Evolutionary conservation across 2,113 vertebrate genomes (phyloP).

Genomic region (Cochlearius cochlearius): DNA sequence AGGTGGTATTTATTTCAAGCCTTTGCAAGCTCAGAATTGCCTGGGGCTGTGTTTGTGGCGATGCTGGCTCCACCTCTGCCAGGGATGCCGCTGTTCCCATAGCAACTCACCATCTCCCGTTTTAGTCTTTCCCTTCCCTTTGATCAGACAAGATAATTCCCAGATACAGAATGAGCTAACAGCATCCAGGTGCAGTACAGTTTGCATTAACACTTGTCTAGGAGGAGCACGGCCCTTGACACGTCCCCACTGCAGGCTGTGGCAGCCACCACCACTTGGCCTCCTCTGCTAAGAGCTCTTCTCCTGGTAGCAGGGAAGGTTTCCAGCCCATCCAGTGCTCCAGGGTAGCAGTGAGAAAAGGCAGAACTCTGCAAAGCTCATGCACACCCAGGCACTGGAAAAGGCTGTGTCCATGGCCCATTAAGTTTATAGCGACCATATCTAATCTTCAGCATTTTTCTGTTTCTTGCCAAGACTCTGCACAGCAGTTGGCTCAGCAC

Average conservation of each 20-base stretch:
- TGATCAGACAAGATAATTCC: not conserved
- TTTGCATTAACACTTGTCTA: not conserved
- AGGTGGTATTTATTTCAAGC: not conserved
- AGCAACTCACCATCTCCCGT: slow-evolving; percentile 15
- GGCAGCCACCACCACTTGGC: not conserved
- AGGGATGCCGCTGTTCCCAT: slow-evolving; percentile 58
- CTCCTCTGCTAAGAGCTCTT: not conserved
- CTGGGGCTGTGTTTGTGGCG: not conserved
- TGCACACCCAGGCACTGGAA: not conserved
- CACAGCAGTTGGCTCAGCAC: not conserved
- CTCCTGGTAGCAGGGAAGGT: not conserved
- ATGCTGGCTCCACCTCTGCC: not conserved
- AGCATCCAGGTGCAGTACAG: not conserved
- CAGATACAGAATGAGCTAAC: not conserved
- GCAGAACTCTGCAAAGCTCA: not conserved
- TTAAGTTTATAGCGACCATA: not conserved
- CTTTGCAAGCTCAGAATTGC: not conserved
- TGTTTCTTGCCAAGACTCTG: not conserved
- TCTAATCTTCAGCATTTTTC: not conserved
- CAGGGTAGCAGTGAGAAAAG: not conserved
- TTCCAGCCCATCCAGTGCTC: not conserved
- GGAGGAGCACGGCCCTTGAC: not conserved
- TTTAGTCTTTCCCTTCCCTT: slow-evolving; percentile 11
- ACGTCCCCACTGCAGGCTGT: not conserved
- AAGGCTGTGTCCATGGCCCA: not conserved